phyloP scores from a whole-genome alignment of 1,140 invertebrate genomes.

The Drosophila truncata region DNA sequence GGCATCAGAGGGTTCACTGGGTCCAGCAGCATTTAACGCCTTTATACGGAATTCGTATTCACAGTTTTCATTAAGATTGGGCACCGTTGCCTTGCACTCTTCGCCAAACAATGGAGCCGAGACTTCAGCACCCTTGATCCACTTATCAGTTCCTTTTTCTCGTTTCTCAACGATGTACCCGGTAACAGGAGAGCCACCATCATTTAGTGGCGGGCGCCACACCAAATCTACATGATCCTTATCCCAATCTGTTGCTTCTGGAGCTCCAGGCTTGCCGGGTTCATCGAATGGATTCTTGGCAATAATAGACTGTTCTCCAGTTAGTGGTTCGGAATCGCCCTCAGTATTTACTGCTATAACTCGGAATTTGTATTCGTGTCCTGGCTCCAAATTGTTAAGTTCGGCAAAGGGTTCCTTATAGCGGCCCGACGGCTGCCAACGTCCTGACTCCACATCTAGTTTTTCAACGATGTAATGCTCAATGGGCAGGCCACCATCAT shows the following conservation, averaged over 20 bases:
- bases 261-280: constrained; percentile 95
- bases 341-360: constrained; percentile 98
- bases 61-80: constrained; percentile 95
- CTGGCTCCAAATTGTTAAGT: constrained; percentile 93
- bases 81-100: constrained; percentile 94
- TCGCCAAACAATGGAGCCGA: constrained; percentile 83
- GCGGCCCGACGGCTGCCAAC: constrained; percentile 93
- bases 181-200: constrained; percentile 96
- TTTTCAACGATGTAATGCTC: constrained; percentile 97
- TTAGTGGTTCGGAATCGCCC: constrained; percentile 96
- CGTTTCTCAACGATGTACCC: constrained; percentile 97
- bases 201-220: constrained; percentile 95
- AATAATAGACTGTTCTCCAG: constrained; percentile 94
- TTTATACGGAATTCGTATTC: constrained; percentile 99
- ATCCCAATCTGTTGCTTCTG: constrained; percentile 97
- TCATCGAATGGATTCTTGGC: constrained; percentile 99
- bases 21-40: constrained; percentile 98
- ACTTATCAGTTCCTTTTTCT: constrained; percentile 94
- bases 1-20: constrained; percentile 95
- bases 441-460: constrained; percentile 92
- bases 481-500: constrained; percentile 96
- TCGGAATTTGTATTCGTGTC: constrained; percentile 98
- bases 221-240: constrained; percentile 96
- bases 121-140: constrained; percentile 94
- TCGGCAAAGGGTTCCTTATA: constrained; percentile 93